Evolutionary conservation across 2,888 invertebrate genomes (phyloP).

Genomic region (Argyresthia albistria): DNA sequence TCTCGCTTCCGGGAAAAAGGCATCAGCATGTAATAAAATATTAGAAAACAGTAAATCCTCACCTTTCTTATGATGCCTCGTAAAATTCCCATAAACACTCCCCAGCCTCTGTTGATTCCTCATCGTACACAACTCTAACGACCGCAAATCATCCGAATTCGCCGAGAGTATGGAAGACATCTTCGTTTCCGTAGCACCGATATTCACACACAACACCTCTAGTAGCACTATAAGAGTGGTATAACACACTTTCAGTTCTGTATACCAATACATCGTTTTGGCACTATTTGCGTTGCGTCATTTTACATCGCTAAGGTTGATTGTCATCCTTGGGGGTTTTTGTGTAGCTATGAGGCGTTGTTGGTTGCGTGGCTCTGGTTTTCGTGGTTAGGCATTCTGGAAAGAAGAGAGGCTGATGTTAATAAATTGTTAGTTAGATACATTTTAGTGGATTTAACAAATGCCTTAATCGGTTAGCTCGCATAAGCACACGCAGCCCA

Average conservation of each 20-base stretch:
- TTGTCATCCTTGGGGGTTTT: not conserved
- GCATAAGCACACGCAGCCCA: too few species aligned
- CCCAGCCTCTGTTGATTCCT: slow-evolving; percentile 59
- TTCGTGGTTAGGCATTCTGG: slow-evolving; percentile 31
- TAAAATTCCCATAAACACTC: slow-evolving; percentile 62
- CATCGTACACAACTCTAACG: slow-evolving; percentile 52
- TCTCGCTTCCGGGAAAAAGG: too few species aligned
- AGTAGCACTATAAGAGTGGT: slow-evolving; percentile 55
- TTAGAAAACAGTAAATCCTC: not conserved
- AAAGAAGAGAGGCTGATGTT: slow-evolving; percentile 22
- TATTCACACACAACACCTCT: slow-evolving; percentile 49
- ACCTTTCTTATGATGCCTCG: slow-evolving; percentile 66
- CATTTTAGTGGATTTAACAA: too few species aligned
- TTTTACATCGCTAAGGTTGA: not conserved
- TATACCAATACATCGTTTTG: slow-evolving; percentile 69
- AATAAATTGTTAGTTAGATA: not conserved
- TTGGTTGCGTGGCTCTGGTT: not conserved
- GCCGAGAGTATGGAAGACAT: slow-evolving; percentile 55
- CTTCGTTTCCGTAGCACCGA: slow-evolving; percentile 58
- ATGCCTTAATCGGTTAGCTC: too few species aligned
- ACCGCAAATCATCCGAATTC: slow-evolving; percentile 53
- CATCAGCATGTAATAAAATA: too few species aligned
- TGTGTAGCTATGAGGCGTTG: not conserved
- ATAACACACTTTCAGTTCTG: slow-evolving; percentile 62
- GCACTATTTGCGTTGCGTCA: slow-evolving; percentile 46